These are phyloP conservation scores for Discoglossus pictus DNA, from an alignment of 2,797 vertebrate genomes.

Conservation along the genomic window DNA sequence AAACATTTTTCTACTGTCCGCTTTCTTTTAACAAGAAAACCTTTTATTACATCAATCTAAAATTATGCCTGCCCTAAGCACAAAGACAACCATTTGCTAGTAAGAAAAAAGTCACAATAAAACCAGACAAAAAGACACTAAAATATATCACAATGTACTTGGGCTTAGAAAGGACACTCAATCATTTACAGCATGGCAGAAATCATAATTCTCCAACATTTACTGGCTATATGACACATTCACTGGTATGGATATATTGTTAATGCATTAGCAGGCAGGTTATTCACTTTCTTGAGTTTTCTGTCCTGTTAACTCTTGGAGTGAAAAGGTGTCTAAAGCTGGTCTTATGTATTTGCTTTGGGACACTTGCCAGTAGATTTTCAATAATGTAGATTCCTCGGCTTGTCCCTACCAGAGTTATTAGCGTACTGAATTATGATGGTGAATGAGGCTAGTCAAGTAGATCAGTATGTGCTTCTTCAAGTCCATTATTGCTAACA, in stretches of 20 bases:
- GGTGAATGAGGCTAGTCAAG: neutral
- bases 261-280: conserved; percentile 34
- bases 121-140: conserved; percentile 16
- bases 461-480: neutral
- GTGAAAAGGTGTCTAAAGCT: neutral
- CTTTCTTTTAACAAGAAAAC: too few species aligned
- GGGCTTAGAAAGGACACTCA: conserved; percentile 19
- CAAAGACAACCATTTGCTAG: too few species aligned
- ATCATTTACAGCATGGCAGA: conserved; percentile 11
- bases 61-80: too few species aligned
- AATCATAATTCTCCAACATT: conserved; percentile 21
- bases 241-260: conserved; percentile 34
- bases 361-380: too few species aligned
- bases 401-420: too few species aligned
- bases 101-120: too few species aligned
- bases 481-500: neutral
- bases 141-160: conserved; percentile 16
- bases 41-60: too few species aligned
- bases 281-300: conserved; percentile 29
- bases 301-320: conserved; percentile 18
- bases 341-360: neutral
- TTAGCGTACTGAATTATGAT: too few species aligned
- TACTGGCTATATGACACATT: conserved; percentile 35
- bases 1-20: too few species aligned
- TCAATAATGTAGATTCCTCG: too few species aligned